Evolutionary conservation across 2,797 vertebrate species (phyloP), one percentile per base, ranked within the genome.

Genomic region (Uromys caudimaculatus): DNA sequence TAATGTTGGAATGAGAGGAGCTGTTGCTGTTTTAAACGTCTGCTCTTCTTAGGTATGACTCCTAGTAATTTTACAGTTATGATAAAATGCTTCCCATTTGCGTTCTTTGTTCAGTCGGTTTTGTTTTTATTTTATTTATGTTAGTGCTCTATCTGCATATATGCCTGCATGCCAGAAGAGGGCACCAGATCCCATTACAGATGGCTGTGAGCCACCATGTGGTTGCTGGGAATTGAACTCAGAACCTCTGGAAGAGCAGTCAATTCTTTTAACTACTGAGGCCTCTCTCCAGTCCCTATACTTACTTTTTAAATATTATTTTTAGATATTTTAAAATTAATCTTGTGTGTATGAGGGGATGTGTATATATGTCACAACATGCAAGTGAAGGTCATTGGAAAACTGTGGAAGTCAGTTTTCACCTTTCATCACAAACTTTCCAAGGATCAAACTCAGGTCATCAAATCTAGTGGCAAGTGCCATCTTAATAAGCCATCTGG

Each of bases 61-160:
- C 60, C 29, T 62, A 82, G 35, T 44, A 73, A 71, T 89, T 50
- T 89, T 90, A 64, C 86, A 94, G 38, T 79, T 93, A 64, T 86
- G 44, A 79, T 8, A 94, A 95, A 92, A 82, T 95, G 41, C 7
- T 24, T 92, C 94, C 67, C 38, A 64, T 58, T 92, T 64, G 64
- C 1, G 35, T 10, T 82, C 89, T 27, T 76, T 29, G 41, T 76
- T 76, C 44, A 44, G 24, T 76, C 47, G 38, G 41, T 75, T 75
- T 41, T 75, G 24, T 73, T 73, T 73, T 38, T 75, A 47, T 76
- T 76, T 76, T 44, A 29, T 47, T 44, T 76, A 1, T 71, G 21
- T 29, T 47, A 47, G 41, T 76, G 73, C 24, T 76, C 12, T 76
- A 44, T 76, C 73, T 76, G 12, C 73, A 76, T 27, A 23, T 47